Evolutionary conservation across 1,140 invertebrate genomes (phyloP).

Genomic region (Drosophila orena): DNA sequence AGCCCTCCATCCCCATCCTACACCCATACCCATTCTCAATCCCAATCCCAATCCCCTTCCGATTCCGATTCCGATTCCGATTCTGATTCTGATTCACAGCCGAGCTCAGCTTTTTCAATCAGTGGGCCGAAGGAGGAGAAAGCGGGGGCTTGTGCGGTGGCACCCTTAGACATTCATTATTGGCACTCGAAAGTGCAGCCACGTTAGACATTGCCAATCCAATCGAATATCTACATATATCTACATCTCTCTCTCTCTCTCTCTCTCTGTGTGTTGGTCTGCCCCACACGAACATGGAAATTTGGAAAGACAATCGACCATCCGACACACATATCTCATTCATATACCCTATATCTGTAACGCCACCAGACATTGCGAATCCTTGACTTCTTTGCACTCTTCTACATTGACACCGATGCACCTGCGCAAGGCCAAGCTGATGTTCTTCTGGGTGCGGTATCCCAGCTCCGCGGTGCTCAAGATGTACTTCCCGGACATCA

Average conservation of each 20-base stretch:
- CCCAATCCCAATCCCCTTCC: not conserved
- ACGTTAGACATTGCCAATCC: constrained; percentile 56
- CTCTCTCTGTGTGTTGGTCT: constrained; percentile 10
- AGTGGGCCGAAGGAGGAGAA: constrained; percentile 20
- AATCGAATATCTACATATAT: constrained; percentile 13
- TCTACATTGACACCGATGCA: constrained; percentile 99
- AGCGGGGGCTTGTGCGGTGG: constrained; percentile 7
- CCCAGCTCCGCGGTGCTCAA: constrained; percentile 99
- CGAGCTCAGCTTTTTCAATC: constrained; percentile 54
- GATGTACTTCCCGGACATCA: constrained; percentile 99
- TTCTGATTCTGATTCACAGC: constrained; percentile 13
- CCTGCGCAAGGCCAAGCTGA: constrained; percentile 99
- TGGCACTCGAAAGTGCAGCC: constrained; percentile 78
- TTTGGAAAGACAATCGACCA: constrained; percentile 63
- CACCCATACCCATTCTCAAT: not conserved
- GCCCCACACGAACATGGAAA: constrained; percentile 51
- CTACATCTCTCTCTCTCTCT: not conserved
- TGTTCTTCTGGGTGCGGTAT: constrained; percentile 99
- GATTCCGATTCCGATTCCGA: not conserved
- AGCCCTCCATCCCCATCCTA: not conserved
- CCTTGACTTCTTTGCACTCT: constrained; percentile 94
- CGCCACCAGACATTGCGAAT: constrained; percentile 83
- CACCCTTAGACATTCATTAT: constrained; percentile 79
- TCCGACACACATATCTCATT: constrained; percentile 17
- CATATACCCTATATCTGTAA: constrained; percentile 38